These are phyloP conservation scores for Drosophila tristis DNA, from an alignment of 1,140 invertebrate genomes.

Conservation along the genomic window DNA sequence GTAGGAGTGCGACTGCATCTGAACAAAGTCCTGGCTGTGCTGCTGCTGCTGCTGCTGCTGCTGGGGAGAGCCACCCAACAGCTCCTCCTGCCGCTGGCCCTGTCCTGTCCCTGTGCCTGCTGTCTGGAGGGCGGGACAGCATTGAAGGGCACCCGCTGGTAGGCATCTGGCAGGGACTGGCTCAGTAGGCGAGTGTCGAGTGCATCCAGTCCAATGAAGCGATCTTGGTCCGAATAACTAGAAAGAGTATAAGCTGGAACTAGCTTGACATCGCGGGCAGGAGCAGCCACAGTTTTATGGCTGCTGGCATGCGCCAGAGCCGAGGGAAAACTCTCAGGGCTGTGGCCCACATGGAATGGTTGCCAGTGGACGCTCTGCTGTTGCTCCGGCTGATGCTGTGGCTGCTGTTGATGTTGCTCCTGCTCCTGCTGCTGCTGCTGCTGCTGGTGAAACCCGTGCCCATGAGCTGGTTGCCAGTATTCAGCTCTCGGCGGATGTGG, in stretches of 20 bases:
- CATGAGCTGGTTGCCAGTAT: slow-evolving; percentile 8
- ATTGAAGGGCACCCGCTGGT: slow-evolving; percentile 37
- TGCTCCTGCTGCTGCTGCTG: background rate
- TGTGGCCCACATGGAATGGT: slow-evolving; percentile 4
- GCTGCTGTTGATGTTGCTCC: slow-evolving; percentile 6
- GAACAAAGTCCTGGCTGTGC: slow-evolving; percentile 17
- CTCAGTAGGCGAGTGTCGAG: slow-evolving; percentile 31
- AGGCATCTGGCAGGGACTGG: slow-evolving; percentile 49
- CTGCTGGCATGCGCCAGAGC: slow-evolving; percentile 28
- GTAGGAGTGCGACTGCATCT: slow-evolving; percentile 69
- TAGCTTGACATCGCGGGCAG: slow-evolving; percentile 26
- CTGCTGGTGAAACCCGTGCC: background rate
- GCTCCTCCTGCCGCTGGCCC: slow-evolving; percentile 8
- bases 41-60: background rate
- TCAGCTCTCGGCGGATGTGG: background rate
- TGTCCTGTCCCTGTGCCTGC: background rate
- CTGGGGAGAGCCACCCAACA: slow-evolving; percentile 10
- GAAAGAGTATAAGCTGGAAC: slow-evolving; percentile 42
- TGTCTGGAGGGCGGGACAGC: background rate
- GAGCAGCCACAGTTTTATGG: slow-evolving; percentile 32
- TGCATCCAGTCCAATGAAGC: slow-evolving; percentile 42
- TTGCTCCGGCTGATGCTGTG: background rate
- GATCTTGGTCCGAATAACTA: slow-evolving; percentile 41
- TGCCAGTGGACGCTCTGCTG: slow-evolving; percentile 7
- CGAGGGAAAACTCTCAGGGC: slow-evolving; percentile 43